These are phyloP conservation scores for Ferrisia virgata DNA, from an alignment of 2,888 invertebrate species.

Conservation along the genomic window DNA sequence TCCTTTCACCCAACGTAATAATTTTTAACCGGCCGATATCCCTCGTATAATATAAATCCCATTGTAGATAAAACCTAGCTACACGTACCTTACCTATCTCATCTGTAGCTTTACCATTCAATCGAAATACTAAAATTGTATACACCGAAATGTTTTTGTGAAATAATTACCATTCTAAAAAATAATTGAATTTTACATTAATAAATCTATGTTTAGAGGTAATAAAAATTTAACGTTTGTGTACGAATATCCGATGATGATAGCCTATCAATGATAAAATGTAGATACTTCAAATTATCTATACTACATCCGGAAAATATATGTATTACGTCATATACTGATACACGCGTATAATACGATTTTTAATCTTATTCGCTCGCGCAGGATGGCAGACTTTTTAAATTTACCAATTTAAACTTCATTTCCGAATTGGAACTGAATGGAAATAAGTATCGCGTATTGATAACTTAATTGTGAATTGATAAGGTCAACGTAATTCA, in stretches of 20 bases:
- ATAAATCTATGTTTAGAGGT: neutral
- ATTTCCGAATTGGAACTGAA: too few relatives aligned
- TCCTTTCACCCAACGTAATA: conserved; percentile 14
- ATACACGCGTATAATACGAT: too few relatives aligned
- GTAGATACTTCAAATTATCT: too few relatives aligned
- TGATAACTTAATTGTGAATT: too few relatives aligned
- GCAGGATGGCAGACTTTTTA: too few relatives aligned
- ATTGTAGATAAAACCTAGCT: neutral
- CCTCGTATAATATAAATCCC: neutral
- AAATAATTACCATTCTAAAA: neutral
- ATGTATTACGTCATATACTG: too few relatives aligned
- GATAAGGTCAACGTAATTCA: too few relatives aligned
- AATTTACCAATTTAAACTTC: too few relatives aligned
- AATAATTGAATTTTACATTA: neutral
- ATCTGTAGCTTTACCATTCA: neutral
- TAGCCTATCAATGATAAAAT: neutral
- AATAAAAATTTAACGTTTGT: neutral
- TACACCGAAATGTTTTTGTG: too few relatives aligned
- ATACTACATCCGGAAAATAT: too few relatives aligned
- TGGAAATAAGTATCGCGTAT: too few relatives aligned
- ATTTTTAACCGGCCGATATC: neutral
- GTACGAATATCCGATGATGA: neutral
- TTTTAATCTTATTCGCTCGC: too few relatives aligned
- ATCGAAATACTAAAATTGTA: neutral
- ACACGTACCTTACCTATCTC: neutral